Base-by-base conservation (phyloP, 2,888 invertebrate genomes). In the Callyntrura guangdongensis region DNA sequence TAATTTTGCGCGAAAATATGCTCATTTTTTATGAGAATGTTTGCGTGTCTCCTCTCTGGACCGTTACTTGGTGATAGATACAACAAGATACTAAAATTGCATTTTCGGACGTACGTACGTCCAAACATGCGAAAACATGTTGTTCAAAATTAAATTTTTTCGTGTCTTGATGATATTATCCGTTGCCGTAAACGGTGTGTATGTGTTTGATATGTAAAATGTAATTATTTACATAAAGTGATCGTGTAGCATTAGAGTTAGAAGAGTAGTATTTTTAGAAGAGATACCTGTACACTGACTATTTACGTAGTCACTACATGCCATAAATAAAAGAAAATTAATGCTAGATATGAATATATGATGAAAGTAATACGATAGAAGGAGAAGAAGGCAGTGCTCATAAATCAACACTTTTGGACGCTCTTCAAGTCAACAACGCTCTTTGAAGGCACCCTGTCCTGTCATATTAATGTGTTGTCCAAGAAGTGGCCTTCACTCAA, bases 401-500 rank as follows among this genome's bases (percentile, higher is more conserved):
- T 88, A 59, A 82, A 88, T 88, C 82, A 88, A 69, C 82, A 69
- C 49, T 53, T 14, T 53, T 67, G 22, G 53, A 64, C 4, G 79
- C 49, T 86, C 49, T 86, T 61, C 85, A 86, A 74, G 61, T 72
- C 49, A 83, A 67, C 64, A 67, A 45, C 17, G 20, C 11, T 25
- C 9, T 86, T 77, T 86, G 61, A 86, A 86, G 56, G 67, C 77
- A 64, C 86, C 53, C 69, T 53, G 61, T 85, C 85, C 49, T 64
- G 59, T 64, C 49, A 49, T 85, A 79, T 79, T 79, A 47, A 82
- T 82, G 67, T 67, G 79, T 79, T 77, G 69, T 79, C 61, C 79
- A 22, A 64, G 47, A 79, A 64, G 72, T 81, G 87, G 64, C 87
- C 87, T 88, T 88, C 87, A 88, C 12, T 69, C 27, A 47, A 64